These are phyloP conservation scores for Andrena haemorrhoa DNA, from an alignment of 2,888 invertebrate species.

Conservation along the genomic window DNA sequence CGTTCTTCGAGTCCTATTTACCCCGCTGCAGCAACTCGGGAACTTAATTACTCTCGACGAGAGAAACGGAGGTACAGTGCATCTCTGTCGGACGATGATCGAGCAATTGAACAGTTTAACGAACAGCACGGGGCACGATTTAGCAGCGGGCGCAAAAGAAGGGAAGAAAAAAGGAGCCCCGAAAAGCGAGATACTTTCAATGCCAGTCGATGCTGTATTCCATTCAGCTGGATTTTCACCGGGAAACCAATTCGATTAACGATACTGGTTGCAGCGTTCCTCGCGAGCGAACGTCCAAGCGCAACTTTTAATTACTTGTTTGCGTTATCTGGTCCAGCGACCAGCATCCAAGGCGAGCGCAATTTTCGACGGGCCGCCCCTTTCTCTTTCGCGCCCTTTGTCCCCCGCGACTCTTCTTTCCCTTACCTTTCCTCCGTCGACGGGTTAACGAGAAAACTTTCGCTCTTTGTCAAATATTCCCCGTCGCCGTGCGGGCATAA, in stretches of 20 bases:
- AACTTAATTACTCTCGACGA: too few relatives aligned
- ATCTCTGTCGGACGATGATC: background rate
- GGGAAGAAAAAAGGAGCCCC: too few relatives aligned
- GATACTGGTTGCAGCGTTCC: constrained; percentile 12
- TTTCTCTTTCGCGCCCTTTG: constrained; percentile 7
- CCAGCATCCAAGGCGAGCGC: constrained; percentile 13
- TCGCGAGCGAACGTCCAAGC: constrained; percentile 25
- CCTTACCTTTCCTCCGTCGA: background rate
- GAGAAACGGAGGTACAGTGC: too few relatives aligned
- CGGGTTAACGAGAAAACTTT: constrained; percentile 77
- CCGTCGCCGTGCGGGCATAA: constrained; percentile 33
- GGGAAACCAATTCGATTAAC: constrained; percentile 35
- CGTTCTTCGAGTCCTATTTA: too few relatives aligned
- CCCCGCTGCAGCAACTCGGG: too few relatives aligned
- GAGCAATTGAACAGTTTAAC: background rate
- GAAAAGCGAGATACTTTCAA: background rate
- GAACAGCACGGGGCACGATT: too few relatives aligned
- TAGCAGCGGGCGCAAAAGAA: too few relatives aligned
- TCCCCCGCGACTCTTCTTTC: background rate
- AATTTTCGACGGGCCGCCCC: constrained; percentile 23
- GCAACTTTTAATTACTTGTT: constrained; percentile 64
- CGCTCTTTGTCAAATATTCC: constrained; percentile 56
- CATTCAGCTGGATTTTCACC: constrained; percentile 10
- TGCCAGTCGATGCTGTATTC: constrained; percentile 2
- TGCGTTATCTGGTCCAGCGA: constrained; percentile 43